These are phyloP conservation scores for Lepilemur ruficaudatus DNA, from an alignment of 2,797 vertebrate genomes.

Conservation along the genomic window DNA sequence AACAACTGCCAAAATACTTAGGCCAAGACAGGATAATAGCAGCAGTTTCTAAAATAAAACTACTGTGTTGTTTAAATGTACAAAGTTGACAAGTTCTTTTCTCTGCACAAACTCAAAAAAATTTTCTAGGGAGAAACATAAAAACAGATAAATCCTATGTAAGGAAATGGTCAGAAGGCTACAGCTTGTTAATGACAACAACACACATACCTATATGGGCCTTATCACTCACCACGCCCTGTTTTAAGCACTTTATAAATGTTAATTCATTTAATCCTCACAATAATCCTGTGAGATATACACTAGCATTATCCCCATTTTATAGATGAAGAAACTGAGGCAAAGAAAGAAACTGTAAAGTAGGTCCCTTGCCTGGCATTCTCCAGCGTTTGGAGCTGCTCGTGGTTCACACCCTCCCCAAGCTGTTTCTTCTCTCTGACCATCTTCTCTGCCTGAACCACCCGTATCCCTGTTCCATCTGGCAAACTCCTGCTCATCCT, in stretches of 20 bases:
- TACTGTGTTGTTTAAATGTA: neutral
- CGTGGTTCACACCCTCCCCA: accelerated
- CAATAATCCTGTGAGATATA: neutral
- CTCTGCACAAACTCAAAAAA: conserved; percentile 6
- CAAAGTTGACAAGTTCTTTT: neutral
- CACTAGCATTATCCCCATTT: neutral
- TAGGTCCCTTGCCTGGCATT: neutral
- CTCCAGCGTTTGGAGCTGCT: neutral
- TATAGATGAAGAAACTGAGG: neutral
- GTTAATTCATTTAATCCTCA: neutral
- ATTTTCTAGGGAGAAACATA: neutral
- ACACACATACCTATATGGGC: neutral
- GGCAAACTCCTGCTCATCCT: neutral
- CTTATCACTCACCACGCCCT: neutral
- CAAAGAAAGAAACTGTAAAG: neutral
- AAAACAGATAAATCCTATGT: neutral
- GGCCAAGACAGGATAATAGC: neutral
- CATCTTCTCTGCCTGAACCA: neutral
- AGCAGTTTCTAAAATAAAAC: conserved; percentile 39
- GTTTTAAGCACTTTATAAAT: conserved; percentile 19
- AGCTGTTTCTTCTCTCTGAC: neutral
- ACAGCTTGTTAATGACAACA: neutral
- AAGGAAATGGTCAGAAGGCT: neutral
- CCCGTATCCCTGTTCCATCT: no score
- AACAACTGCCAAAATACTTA: conserved; percentile 30